A percentile compares a stretch with the other conserved stretches of the same genome.
These are phyloP conservation scores for Andricus quercusramuli DNA, from an alignment of 2,888 invertebrate species.

Conservation along the genomic window DNA sequence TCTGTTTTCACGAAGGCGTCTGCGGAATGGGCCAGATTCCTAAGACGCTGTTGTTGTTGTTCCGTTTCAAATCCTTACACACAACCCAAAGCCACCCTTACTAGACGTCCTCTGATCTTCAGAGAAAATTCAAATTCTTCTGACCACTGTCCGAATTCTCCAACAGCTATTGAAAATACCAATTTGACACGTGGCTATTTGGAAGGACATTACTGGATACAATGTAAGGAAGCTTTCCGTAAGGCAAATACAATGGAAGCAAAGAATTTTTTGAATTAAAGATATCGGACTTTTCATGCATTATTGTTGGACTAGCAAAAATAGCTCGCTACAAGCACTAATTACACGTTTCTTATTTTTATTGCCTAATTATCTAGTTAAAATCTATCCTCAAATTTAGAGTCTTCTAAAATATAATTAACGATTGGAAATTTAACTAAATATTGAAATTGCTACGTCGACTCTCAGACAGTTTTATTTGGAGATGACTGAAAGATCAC, in stretches of 20 bases:
- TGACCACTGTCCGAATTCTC: conserved; percentile 68
- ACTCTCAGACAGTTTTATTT: too few relatives aligned
- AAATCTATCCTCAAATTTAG: too few relatives aligned
- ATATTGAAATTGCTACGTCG: too few relatives aligned
- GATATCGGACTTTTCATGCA: too few relatives aligned
- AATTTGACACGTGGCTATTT: conserved; percentile 66
- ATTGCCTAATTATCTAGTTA: too few relatives aligned
- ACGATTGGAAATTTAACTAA: too few relatives aligned
- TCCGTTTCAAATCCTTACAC: conserved; percentile 53
- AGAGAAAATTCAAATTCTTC: conserved; percentile 73
- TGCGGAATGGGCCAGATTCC: conserved; percentile 74
- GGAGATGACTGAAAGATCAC: too few relatives aligned
- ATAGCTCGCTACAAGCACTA: too few relatives aligned
- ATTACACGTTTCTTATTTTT: too few relatives aligned
- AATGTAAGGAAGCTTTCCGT: background rate
- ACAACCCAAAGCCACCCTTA: conserved; percentile 21
- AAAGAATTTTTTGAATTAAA: background rate
- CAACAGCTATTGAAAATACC: conserved; percentile 76
- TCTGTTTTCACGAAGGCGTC: conserved; percentile 71
- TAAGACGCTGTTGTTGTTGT: conserved; percentile 69
- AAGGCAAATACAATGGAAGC: background rate
- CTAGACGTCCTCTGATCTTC: conserved; percentile 53
- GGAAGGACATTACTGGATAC: background rate
- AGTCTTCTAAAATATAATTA: too few relatives aligned
- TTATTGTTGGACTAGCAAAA: too few relatives aligned